phyloP scores from a whole-genome alignment of 1,140 invertebrate genomes.

The Microplitis demolitor region DNA sequence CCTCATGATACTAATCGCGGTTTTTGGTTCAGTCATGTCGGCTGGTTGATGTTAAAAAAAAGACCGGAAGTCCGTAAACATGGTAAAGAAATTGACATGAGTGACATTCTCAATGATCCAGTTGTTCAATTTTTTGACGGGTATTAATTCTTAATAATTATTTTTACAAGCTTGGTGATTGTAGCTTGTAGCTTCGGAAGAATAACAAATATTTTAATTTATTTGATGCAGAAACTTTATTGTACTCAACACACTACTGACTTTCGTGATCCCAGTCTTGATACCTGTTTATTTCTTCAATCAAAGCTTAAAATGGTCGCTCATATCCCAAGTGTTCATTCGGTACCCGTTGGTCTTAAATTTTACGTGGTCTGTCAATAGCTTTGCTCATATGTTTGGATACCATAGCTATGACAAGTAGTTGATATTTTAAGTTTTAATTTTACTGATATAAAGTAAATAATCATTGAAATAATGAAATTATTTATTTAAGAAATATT shows the following conservation, averaged over 20 bases:
- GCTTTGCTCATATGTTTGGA: slow-evolving; percentile 72
- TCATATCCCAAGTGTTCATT: slow-evolving; percentile 6
- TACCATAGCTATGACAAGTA: slow-evolving; percentile 70
- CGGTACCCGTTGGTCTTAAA: slow-evolving; percentile 66
- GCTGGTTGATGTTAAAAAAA: slow-evolving; percentile 86
- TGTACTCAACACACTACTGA: neutral
- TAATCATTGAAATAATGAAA: neutral
- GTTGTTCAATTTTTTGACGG: slow-evolving; percentile 72
- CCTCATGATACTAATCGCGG: slow-evolving; percentile 88
- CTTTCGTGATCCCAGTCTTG: slow-evolving; percentile 6
- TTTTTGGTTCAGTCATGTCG: slow-evolving; percentile 91
- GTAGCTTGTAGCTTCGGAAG: neutral
- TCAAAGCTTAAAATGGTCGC: neutral
- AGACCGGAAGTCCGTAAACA: slow-evolving; percentile 79
- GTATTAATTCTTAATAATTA: neutral
- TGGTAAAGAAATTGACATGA: slow-evolving; percentile 78
- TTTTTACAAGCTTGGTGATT: neutral
- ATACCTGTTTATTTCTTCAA: slow-evolving; percentile 18
- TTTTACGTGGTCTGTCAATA: slow-evolving; percentile 75
- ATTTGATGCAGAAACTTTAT: neutral
- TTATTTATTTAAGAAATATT: slow-evolving; percentile 62
- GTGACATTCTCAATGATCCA: slow-evolving; percentile 68
- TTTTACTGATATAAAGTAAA: neutral
- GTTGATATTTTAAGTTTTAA: slow-evolving; percentile 23
- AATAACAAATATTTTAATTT: slow-evolving; percentile 27